phyloP scores from a whole-genome alignment of 2,797 vertebrate genomes.

The Dendrocincla tyrannina region DNA sequence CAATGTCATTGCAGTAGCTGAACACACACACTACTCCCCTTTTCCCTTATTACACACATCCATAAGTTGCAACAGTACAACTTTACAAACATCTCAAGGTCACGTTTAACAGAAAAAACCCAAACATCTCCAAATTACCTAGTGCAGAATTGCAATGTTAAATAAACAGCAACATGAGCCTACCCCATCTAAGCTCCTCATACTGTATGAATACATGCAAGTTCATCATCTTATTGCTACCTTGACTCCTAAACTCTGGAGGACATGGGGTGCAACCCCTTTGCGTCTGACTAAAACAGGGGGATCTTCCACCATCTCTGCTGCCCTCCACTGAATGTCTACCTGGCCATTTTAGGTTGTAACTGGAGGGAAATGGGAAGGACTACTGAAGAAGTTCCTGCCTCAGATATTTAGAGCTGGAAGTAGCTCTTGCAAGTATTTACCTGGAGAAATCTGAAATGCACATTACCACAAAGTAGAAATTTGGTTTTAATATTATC shows the following conservation, averaged over 20 bases:
- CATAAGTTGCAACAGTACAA: not conserved
- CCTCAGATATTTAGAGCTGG: not conserved
- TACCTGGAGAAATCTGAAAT: not conserved
- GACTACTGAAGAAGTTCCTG: not conserved
- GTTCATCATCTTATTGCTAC: not conserved
- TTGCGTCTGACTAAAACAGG: not conserved
- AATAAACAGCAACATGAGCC: not conserved
- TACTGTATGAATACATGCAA: rapidly evolving
- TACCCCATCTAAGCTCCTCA: rapidly evolving
- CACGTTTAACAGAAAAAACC: rapidly evolving
- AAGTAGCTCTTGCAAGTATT: not conserved
- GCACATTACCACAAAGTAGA: not conserved
- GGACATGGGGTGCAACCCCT: rapidly evolving
- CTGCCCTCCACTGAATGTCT: not conserved
- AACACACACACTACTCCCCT: not conserved
- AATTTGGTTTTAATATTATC: not conserved
- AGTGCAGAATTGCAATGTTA: not conserved
- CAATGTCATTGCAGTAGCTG: rapidly evolving
- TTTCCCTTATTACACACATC: rapidly evolving
- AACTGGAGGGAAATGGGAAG: not conserved
- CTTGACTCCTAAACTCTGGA: not conserved
- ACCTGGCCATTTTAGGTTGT: not conserved
- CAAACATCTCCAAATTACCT: not conserved
- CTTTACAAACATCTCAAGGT: not conserved
- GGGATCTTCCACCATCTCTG: rapidly evolving